phyloP scores from a whole-genome alignment of 2,888 invertebrate genomes.

The Eristalis tenax region DNA sequence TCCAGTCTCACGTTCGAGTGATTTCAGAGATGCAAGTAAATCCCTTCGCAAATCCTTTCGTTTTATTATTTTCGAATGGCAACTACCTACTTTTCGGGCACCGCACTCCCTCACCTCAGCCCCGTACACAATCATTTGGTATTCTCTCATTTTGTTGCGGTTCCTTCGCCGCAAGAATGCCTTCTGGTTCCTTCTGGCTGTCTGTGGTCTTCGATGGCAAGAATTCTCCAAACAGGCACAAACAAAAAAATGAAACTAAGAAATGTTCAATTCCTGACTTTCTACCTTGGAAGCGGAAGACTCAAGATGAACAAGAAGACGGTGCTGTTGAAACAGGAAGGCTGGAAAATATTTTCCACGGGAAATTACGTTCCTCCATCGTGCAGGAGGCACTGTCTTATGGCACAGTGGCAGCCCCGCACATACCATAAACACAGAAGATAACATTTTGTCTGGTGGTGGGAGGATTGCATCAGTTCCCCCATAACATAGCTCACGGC shows the following conservation, averaged over 20 bases:
- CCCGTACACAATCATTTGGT: slow-evolving; percentile 26
- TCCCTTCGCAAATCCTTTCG: slow-evolving; percentile 46
- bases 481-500: slow-evolving; percentile 23
- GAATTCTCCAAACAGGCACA: no score
- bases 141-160: slow-evolving; percentile 52
- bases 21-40: slow-evolving; percentile 20
- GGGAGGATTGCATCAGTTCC: slow-evolving; percentile 7
- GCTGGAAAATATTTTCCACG: slow-evolving; percentile 27
- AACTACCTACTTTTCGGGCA: slow-evolving; percentile 6
- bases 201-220: background rate
- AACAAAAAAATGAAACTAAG: background rate
- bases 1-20: background rate
- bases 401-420: slow-evolving; percentile 1
- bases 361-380: slow-evolving; percentile 49
- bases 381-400: slow-evolving; percentile 26
- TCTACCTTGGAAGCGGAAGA: slow-evolving; percentile 13
- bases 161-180: slow-evolving; percentile 40
- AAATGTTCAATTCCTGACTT: slow-evolving; percentile 58
- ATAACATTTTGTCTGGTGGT: slow-evolving; percentile 56
- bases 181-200: background rate
- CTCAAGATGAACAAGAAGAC: background rate
- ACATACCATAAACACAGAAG: slow-evolving; percentile 61
- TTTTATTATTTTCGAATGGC: slow-evolving; percentile 5
- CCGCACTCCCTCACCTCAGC: background rate
- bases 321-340: slow-evolving; percentile 15